Evolutionary conservation across 1,140 invertebrate genomes (phyloP).

Genomic region (Lepidostoma basale): DNA sequence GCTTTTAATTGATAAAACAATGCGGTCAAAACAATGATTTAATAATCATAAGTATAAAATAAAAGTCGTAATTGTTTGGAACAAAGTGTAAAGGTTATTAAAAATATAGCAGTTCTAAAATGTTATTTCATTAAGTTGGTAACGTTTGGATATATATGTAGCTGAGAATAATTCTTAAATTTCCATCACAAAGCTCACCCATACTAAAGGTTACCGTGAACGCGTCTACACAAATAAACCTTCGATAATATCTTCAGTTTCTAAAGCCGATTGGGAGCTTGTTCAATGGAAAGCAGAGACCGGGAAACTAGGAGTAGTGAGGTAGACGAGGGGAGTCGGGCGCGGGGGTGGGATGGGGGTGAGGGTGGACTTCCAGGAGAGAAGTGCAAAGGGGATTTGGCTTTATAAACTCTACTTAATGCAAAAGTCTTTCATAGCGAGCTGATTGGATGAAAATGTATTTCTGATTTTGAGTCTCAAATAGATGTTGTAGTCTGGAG

Average conservation of each 20-base stretch:
- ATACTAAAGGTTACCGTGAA: no score
- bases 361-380: background rate
- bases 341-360: background rate
- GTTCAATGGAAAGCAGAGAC: background rate
- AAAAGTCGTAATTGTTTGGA: no score
- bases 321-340: background rate
- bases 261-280: conserved; percentile 39
- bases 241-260: conserved; percentile 40
- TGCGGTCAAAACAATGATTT: no score
- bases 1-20: no score
- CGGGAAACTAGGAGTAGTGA: background rate
- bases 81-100: no score
- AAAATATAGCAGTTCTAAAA: no score
- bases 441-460: conserved; percentile 18
- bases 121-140: no score
- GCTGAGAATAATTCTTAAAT: no score
- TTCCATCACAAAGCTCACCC: no score
- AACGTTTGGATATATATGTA: no score
- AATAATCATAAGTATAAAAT: no score
- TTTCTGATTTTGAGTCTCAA: conserved; percentile 2
- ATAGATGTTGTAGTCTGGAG: no score
- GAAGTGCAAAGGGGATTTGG: background rate
- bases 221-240: conserved; percentile 42
- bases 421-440: conserved; percentile 11
- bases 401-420: conserved; percentile 19